Percentiles rank a stretch among this genome's conserved stretches.
These are phyloP conservation scores for Bellardia pandia DNA, from an alignment of 2,888 invertebrate species.

Conservation along the genomic window DNA sequence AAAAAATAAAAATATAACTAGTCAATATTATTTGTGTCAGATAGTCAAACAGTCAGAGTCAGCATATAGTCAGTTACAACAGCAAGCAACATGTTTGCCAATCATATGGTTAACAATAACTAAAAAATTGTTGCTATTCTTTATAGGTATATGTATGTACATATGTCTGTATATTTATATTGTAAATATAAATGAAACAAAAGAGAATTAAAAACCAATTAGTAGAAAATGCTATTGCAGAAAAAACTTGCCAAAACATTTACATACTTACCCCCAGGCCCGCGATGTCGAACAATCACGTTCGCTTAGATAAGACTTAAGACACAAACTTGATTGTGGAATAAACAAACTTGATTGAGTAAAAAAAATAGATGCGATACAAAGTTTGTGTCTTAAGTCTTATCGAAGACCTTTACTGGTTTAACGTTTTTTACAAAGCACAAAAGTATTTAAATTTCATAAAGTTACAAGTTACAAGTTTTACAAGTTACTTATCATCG, in stretches of 20 bases:
- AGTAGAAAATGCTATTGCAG: constrained; percentile 2
- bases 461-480: constrained; percentile 1
- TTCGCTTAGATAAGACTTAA: too few relatives aligned
- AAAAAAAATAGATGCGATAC: too few relatives aligned
- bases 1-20: not conserved
- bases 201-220: constrained; percentile 52
- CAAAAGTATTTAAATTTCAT: constrained; percentile 27
- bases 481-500: not conserved
- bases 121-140: not conserved
- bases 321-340: too few relatives aligned
- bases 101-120: constrained; percentile 11
- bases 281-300: too few relatives aligned
- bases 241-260: not conserved
- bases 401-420: too few relatives aligned
- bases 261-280: too few relatives aligned
- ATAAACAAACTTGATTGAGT: too few relatives aligned
- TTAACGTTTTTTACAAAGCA: too few relatives aligned
- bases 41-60: not conserved
- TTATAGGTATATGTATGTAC: not conserved
- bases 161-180: not conserved
- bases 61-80: not conserved
- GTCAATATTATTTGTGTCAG: not conserved
- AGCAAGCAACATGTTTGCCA: not conserved
- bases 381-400: too few relatives aligned
- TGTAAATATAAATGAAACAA: not conserved